phyloP scores from a whole-genome alignment of 2,888 invertebrate genomes.

The Drosophila gaucha region DNA sequence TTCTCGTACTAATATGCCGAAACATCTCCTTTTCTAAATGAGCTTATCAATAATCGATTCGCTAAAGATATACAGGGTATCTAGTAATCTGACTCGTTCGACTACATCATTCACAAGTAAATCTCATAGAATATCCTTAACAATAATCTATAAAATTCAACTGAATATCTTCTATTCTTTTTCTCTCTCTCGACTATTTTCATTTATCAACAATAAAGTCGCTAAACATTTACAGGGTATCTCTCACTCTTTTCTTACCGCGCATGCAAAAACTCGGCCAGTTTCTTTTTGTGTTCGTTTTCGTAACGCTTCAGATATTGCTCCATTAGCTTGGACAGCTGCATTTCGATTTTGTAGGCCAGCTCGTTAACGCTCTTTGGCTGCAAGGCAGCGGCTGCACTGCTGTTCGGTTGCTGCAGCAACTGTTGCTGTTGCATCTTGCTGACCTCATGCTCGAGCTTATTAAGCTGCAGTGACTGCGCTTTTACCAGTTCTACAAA shows the following conservation, averaged over 20 bases:
- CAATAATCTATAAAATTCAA: neutral
- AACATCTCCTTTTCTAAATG: neutral
- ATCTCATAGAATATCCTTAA: neutral
- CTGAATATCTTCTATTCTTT: neutral
- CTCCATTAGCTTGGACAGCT: constrained; percentile 83
- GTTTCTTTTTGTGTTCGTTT: constrained; percentile 82
- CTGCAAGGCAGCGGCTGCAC: constrained; percentile 48
- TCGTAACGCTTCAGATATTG: constrained; percentile 84
- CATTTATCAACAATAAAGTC: no score
- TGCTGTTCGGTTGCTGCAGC: constrained; percentile 36
- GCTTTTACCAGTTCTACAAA: constrained; percentile 85
- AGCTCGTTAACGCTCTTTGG: constrained; percentile 79
- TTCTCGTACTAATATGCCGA: no score
- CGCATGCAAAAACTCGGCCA: constrained; percentile 81
- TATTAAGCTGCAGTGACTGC: constrained; percentile 85
- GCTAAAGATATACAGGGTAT: no score
- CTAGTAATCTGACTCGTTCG: no score
- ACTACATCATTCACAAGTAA: neutral
- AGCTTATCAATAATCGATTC: neutral
- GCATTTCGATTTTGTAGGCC: constrained; percentile 83
- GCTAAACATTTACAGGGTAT: no score
- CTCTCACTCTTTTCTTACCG: constrained; percentile 67
- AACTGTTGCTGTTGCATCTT: constrained; percentile 67
- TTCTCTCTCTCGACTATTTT: no score
- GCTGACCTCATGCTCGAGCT: constrained; percentile 84